These are phyloP conservation scores for Thamnophis elegans DNA, from an alignment of 2,797 vertebrate genomes.

Conservation along the genomic window DNA sequence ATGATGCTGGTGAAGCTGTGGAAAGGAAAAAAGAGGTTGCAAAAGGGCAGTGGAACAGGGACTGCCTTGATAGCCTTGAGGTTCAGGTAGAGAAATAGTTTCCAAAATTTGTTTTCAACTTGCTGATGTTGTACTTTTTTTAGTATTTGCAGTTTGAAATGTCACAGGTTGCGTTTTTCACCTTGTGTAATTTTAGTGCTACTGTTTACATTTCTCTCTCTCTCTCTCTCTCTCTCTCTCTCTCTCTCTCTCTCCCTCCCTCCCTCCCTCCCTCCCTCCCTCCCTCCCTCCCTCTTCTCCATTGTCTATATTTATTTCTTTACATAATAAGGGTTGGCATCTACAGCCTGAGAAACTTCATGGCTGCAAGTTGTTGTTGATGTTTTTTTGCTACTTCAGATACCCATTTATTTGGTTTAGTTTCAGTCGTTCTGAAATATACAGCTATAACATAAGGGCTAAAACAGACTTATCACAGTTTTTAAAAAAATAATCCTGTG, in stretches of 20 bases:
- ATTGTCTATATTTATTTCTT: background rate
- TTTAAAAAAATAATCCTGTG: background rate
- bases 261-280: background rate
- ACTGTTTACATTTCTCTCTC: background rate
- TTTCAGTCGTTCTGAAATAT: background rate
- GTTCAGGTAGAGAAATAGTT: background rate
- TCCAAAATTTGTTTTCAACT: background rate
- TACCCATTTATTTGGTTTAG: background rate
- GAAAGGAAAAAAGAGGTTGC: constrained; percentile 6
- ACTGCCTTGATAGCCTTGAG: background rate
- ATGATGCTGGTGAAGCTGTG: constrained; percentile 86
- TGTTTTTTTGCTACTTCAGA: background rate
- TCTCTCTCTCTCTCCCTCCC: background rate
- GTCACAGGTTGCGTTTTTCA: background rate
- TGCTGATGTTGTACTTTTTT: background rate
- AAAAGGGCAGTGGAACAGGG: background rate
- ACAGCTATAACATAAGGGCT: background rate
- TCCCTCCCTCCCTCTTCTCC: background rate
- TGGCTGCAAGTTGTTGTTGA: background rate
- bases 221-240: background rate
- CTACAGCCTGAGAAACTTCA: background rate
- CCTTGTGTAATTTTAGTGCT: background rate
- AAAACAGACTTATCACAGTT: background rate
- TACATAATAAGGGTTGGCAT: background rate
- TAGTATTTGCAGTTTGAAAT: background rate